phyloP scores from a whole-genome alignment of 2,113 vertebrate species.

The Triplophysa tibetana region DNA sequence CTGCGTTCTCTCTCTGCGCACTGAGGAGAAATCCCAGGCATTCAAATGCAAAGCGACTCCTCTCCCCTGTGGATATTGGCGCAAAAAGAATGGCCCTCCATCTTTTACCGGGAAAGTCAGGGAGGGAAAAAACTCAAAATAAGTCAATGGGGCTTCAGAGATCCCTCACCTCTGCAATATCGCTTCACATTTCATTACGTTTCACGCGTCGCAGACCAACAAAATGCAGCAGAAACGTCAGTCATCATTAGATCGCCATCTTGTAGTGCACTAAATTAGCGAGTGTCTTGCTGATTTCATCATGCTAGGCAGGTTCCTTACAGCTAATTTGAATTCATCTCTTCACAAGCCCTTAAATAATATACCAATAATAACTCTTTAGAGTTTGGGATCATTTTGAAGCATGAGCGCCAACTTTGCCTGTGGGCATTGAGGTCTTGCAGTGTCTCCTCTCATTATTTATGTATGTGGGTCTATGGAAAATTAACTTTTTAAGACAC shows the following conservation, averaged over 20 bases:
- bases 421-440: slow-evolving; percentile 20
- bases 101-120: slow-evolving; percentile 56
- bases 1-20: slow-evolving; percentile 60
- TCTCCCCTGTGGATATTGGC: slow-evolving; percentile 68
- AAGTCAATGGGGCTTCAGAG: slow-evolving; percentile 58
- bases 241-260: slow-evolving; percentile 65
- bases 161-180: slow-evolving; percentile 56
- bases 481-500: slow-evolving; percentile 49
- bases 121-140: slow-evolving; percentile 43
- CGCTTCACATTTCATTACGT: slow-evolving; percentile 68
- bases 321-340: slow-evolving; percentile 25
- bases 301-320: slow-evolving; percentile 56
- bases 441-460: slow-evolving; percentile 32
- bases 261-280: slow-evolving; percentile 36
- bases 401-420: slow-evolving; percentile 48
- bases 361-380: slow-evolving; percentile 56
- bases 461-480: slow-evolving; percentile 10
- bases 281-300: slow-evolving; percentile 56
- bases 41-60: slow-evolving; percentile 76
- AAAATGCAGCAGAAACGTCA: slow-evolving; percentile 55
- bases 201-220: slow-evolving; percentile 53
- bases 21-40: slow-evolving; percentile 65
- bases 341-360: slow-evolving; percentile 53
- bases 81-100: slow-evolving; percentile 58
- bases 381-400: slow-evolving; percentile 64